Conservation (phyloP, 1,140 invertebrate genomes). For the Lepidurus packardi region DNA sequence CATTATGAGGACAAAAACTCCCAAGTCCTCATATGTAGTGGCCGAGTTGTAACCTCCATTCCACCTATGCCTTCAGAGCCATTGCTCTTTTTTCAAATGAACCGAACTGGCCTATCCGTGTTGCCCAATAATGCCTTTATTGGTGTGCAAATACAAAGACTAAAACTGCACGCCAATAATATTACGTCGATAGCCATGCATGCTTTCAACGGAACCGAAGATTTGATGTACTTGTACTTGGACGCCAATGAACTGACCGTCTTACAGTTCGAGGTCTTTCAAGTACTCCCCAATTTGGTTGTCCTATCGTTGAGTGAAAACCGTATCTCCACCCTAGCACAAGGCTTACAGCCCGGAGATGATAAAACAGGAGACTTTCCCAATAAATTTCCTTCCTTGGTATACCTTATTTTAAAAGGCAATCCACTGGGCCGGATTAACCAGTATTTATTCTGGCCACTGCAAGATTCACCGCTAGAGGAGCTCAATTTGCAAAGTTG, state of each 20-base stretch:
- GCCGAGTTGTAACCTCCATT: slow-evolving; percentile 8
- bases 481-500: slow-evolving; percentile 35
- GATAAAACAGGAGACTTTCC: slow-evolving; percentile 20
- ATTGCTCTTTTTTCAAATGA: slow-evolving; percentile 28
- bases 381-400: slow-evolving; percentile 22
- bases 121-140: slow-evolving; percentile 25
- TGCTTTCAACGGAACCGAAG: slow-evolving; percentile 28
- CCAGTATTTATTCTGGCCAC: slow-evolving; percentile 28
- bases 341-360: not conserved
- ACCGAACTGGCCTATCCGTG: slow-evolving; percentile 21
- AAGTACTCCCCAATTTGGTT: slow-evolving; percentile 25
- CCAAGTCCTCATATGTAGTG: slow-evolving; percentile 28
- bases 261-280: slow-evolving; percentile 27
- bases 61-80: slow-evolving; percentile 24
- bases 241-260: slow-evolving; percentile 23
- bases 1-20: slow-evolving; percentile 15
- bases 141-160: not conserved
- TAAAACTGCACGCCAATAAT: slow-evolving; percentile 25
- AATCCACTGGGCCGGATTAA: slow-evolving; percentile 31
- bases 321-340: slow-evolving; percentile 24
- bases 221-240: slow-evolving; percentile 28
- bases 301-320: slow-evolving; percentile 31
- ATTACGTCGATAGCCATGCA: slow-evolving; percentile 22
- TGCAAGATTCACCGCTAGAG: slow-evolving; percentile 26
- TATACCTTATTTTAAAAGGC: slow-evolving; percentile 26